These are phyloP conservation scores for Okamejei kenojei DNA, from an alignment of 2,797 vertebrate genomes.

Conservation along the genomic window DNA sequence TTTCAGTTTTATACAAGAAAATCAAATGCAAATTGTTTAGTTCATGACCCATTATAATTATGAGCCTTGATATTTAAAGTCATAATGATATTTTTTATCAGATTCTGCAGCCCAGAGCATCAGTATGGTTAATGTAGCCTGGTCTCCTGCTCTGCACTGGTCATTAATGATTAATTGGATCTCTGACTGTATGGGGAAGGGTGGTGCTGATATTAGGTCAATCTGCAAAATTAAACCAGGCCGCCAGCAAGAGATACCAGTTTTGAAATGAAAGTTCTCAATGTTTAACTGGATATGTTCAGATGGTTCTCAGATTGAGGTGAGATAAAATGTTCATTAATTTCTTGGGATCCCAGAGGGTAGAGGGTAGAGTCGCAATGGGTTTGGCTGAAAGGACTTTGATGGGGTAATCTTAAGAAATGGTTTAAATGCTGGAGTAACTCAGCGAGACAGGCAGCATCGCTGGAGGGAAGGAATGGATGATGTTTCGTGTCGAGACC, in stretches of 20 bases:
- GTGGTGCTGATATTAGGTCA: neutral
- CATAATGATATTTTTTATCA: neutral
- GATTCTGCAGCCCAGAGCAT: neutral
- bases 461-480: too few relatives aligned
- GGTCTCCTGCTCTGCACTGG: neutral
- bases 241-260: neutral
- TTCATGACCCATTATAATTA: neutral
- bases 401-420: too few relatives aligned
- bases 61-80: neutral
- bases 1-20: neutral
- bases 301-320: neutral
- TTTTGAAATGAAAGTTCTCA: neutral
- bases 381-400: too few relatives aligned
- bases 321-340: too few relatives aligned
- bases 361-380: too few relatives aligned
- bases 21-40: constrained; percentile 18
- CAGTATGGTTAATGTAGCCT: neutral
- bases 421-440: too few relatives aligned
- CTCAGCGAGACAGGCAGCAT: too few relatives aligned
- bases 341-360: too few relatives aligned
- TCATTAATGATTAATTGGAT: neutral
- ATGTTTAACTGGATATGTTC: neutral
- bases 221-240: neutral
- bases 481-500: too few relatives aligned
- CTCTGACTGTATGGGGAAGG: neutral